These are phyloP conservation scores for Desmodus rotundus DNA, from an alignment of 2,113 vertebrate species.

Conservation along the genomic window DNA sequence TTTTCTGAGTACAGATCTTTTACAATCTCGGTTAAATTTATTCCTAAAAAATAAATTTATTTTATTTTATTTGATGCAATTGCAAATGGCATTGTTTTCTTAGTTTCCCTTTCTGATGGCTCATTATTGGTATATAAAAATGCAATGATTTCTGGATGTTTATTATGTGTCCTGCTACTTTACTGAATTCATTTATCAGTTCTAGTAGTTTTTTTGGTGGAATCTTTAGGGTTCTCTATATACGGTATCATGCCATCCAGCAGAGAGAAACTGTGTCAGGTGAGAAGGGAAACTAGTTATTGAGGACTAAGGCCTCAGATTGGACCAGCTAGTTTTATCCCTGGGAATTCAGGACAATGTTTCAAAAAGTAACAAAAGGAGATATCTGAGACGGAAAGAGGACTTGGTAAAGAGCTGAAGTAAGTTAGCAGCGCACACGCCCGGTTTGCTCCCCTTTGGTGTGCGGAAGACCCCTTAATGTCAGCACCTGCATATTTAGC, in stretches of 20 bases:
- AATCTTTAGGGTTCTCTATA: background rate
- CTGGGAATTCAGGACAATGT: conserved; percentile 40
- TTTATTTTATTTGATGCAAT: background rate
- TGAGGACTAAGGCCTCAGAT: conserved; percentile 63
- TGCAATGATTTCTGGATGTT: background rate
- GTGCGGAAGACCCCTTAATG: conserved; percentile 57
- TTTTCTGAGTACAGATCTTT: background rate
- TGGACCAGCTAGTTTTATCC: conserved; percentile 72
- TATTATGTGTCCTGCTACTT: background rate
- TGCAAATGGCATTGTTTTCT: background rate
- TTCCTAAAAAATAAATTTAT: background rate
- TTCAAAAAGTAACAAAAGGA: conserved; percentile 56
- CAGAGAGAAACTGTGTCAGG: conserved; percentile 76
- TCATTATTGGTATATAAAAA: background rate
- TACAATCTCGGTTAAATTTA: background rate
- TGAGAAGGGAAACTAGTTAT: conserved; percentile 71
- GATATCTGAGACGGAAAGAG: conserved; percentile 32
- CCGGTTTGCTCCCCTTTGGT: conserved; percentile 54
- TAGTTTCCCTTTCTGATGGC: background rate
- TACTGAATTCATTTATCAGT: background rate
- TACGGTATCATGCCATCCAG: background rate
- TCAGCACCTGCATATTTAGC: conserved; percentile 38
- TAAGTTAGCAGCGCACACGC: conserved; percentile 50
- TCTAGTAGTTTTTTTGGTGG: background rate
- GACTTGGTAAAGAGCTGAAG: conserved; percentile 18